phyloP scores from a whole-genome alignment of 2,888 invertebrate species.

The Oasisia sp. region DNA sequence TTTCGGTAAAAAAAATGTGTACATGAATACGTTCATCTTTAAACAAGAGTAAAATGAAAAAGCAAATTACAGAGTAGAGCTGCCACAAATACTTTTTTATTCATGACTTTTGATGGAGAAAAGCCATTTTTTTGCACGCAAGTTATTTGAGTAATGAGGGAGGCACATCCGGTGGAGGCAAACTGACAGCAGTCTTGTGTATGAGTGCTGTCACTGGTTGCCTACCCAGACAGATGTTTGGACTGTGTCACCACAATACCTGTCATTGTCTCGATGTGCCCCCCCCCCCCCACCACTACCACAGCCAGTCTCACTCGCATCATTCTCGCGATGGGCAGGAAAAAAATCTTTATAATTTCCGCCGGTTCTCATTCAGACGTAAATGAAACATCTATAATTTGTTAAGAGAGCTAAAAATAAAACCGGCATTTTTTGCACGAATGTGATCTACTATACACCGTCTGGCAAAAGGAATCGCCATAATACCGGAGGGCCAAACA shows the following conservation, averaged over 20 bases:
- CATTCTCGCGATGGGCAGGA: not conserved
- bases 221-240: not conserved
- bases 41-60: not conserved
- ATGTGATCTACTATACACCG: not conserved
- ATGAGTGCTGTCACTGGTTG: not conserved
- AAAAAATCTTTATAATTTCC: conserved; percentile 4
- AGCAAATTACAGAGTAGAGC: not conserved
- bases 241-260: not conserved
- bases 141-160: conserved; percentile 7
- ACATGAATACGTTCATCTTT: not conserved
- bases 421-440: not conserved
- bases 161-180: not conserved
- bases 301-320: not conserved
- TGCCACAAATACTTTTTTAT: not conserved
- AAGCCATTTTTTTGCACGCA: not conserved
- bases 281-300: not conserved
- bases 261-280: not conserved
- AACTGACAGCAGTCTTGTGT: not conserved
- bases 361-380: not conserved
- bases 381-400: conserved; percentile 17
- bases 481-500: not conserved
- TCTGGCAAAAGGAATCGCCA: not conserved
- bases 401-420: conserved; percentile 17
- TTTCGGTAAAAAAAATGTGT: not conserved
- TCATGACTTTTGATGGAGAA: not conserved